These are phyloP conservation scores for Nomia melanderi DNA, from an alignment of 1,140 invertebrate genomes.

Conservation along the genomic window DNA sequence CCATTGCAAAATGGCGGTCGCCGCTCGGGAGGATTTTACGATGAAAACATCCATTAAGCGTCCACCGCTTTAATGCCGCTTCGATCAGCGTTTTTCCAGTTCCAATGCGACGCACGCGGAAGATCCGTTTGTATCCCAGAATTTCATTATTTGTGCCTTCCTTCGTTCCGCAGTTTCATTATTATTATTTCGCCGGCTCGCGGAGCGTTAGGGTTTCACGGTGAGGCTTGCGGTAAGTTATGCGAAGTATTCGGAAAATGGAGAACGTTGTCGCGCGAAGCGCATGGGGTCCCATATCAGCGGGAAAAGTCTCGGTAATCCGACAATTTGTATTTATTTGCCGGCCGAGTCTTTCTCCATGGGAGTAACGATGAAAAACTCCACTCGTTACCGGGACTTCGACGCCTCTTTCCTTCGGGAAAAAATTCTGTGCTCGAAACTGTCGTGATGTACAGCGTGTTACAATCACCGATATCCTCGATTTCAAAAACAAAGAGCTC, in stretches of 20 bases:
- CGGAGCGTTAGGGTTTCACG: constrained; percentile 53
- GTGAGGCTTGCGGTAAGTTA: constrained; percentile 67
- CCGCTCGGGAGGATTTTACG: constrained; percentile 65
- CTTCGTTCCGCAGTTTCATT: neutral
- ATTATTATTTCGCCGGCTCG: constrained; percentile 1
- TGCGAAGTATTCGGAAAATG: constrained; percentile 72
- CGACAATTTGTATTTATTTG: constrained; percentile 82
- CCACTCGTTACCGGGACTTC: constrained; percentile 70
- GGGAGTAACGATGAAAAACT: constrained; percentile 80
- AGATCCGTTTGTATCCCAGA: neutral
- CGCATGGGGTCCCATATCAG: constrained; percentile 68
- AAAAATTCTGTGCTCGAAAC: constrained; percentile 73
- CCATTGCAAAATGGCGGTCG: constrained; percentile 44
- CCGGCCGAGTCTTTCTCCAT: constrained; percentile 71
- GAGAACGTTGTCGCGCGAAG: constrained; percentile 67
- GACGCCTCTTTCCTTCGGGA: constrained; percentile 51
- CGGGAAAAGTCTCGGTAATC: constrained; percentile 76
- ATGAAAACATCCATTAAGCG: constrained; percentile 65
- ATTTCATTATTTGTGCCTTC: neutral
- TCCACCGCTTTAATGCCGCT: neutral
- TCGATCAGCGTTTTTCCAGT: neutral
- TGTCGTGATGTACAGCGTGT: constrained; percentile 37
- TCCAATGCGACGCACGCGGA: neutral
- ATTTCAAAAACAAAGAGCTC: too few relatives aligned
- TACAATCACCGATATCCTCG: constrained; percentile 33